Evolutionary conservation across 2,113 vertebrate genomes (phyloP), one percentile per base, ranked within the genome.

Genomic region (Leptobrachium ailaonicum): DNA sequence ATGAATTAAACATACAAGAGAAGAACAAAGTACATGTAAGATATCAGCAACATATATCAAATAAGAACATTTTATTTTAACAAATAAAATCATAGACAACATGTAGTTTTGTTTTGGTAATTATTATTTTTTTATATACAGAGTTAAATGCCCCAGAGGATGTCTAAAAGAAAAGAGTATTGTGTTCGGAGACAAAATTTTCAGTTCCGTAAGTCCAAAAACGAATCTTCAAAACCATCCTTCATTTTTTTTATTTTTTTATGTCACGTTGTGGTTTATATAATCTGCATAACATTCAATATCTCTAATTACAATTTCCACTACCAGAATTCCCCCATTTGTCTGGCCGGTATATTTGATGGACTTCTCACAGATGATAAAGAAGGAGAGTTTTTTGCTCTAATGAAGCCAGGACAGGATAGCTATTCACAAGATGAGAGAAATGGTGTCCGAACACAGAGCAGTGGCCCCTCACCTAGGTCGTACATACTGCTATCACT

Each of bases 81-180:
- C n/a, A n/a, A n/a, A n/a, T n/a, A n/a, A n/a, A n/a, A n/a, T n/a
- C n/a, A n/a, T n/a, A n/a, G n/a, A n/a, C n/a, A n/a, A n/a, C n/a
- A n/a, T n/a, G n/a, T n/a, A n/a, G n/a, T n/a, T n/a, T n/a, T n/a
- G n/a, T n/a, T n/a, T n/a, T 4, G 8, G 45, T 4, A 47, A 47
- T 47, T 8, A 47, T 47, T n/a, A n/a, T 47, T 47, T 47, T 60
- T 44, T 45, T 44, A 10, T 44, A 44, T 69, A 13, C 12, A 73
- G 71, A 14, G 54, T 73, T 60, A 73, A 10, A 5, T 73, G 71
- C 8, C 71, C 71, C 56, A 53, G 58, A 43, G 71, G 53, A 60
- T 73, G 71, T 73, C 10, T 14, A 13, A 14, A 60, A 12, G 1
- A 12, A 41, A 10, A 11, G 58, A 1, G 50, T 7, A 43, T n/a